A percentile compares a stretch with the other conserved stretches of the same genome.
Conservation (phyloP, 92 coral and sea anemone species). For the Epizoanthus ramosus region DNA sequence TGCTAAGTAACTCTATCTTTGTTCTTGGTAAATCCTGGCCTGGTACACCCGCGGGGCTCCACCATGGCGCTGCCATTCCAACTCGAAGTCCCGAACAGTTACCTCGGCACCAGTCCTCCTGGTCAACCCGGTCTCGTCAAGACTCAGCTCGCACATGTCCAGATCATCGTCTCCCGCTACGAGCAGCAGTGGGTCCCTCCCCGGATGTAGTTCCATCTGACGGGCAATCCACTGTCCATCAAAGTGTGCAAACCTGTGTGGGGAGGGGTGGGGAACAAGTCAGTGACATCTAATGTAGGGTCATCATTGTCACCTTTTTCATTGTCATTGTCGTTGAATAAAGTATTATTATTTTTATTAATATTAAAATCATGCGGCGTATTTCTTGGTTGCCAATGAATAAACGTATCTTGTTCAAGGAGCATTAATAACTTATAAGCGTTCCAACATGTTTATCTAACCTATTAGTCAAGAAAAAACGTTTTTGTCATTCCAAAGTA, state of each 20-base stretch:
- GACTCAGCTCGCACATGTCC: slow-evolving; percentile 97
- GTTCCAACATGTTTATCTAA: too few relatives aligned
- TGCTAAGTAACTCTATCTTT: slow-evolving; percentile 15
- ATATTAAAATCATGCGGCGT: too few relatives aligned
- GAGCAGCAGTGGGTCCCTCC: slow-evolving; percentile 72
- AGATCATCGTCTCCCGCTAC: slow-evolving; percentile 97
- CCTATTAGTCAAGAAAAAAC: too few relatives aligned
- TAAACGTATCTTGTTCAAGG: too few relatives aligned
- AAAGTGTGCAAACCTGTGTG: slow-evolving; percentile 91
- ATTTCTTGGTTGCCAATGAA: too few relatives aligned
- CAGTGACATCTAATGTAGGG: neutral
- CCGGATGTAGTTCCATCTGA: slow-evolving; percentile 91
- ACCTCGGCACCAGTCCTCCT: slow-evolving; percentile 90
- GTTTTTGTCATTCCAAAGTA: too few relatives aligned
- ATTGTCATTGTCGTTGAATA: too few relatives aligned
- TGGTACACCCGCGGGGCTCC: slow-evolving; percentile 78
- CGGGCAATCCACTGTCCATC: slow-evolving; percentile 99
- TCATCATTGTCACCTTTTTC: neutral
- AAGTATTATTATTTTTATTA: too few relatives aligned
- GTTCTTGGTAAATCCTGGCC: slow-evolving; percentile 72
- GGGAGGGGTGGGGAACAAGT: slow-evolving; percentile 1
- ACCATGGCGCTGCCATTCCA: slow-evolving; percentile 81
- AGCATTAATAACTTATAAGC: too few relatives aligned
- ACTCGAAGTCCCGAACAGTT: slow-evolving; percentile 79
- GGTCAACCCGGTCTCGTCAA: slow-evolving; percentile 90